A percentile compares a stretch with the other conserved stretches of the same genome.
phyloP scores from a whole-genome alignment of 2,888 invertebrate genomes.

The Caenorhabditis japonica region DNA sequence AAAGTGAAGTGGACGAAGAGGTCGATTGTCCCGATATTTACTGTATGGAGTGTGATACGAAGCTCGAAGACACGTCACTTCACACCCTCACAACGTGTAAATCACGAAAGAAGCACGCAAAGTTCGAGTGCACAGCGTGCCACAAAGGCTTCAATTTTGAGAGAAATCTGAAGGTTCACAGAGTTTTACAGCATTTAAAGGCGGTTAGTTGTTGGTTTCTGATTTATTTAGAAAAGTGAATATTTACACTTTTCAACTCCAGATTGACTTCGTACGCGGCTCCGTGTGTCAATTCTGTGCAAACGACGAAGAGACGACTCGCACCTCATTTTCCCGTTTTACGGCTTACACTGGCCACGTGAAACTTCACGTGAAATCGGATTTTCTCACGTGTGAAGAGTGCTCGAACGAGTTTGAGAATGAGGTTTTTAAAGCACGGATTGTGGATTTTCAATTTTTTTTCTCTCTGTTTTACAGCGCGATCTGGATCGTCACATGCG shows the following conservation, averaged over 20 bases:
- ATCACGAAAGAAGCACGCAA: not conserved
- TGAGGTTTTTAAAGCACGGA: constrained; percentile 15
- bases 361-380: constrained; percentile 45
- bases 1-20: constrained; percentile 1
- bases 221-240: not conserved
- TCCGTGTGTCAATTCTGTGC: constrained; percentile 46
- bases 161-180: constrained; percentile 43
- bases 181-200: constrained; percentile 20
- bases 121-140: constrained; percentile 13
- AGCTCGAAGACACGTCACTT: constrained; percentile 1
- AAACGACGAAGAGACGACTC: not conserved
- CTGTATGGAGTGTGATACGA: constrained; percentile 37
- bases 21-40: constrained; percentile 26
- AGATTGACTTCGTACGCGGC: constrained; percentile 33
- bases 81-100: constrained; percentile 15
- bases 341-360: constrained; percentile 52
- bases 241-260: not conserved
- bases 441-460: constrained; percentile 3
- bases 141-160: constrained; percentile 31
- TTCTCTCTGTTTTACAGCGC: no score
- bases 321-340: constrained; percentile 40
- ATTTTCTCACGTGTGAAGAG: constrained; percentile 44
- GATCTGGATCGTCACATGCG: constrained; percentile 47
- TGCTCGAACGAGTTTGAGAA: constrained; percentile 52
- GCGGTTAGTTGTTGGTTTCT: not conserved